Evolutionary conservation across 2,113 vertebrate genomes (phyloP).

Genomic region (Nothocercus nigrocapillus): DNA sequence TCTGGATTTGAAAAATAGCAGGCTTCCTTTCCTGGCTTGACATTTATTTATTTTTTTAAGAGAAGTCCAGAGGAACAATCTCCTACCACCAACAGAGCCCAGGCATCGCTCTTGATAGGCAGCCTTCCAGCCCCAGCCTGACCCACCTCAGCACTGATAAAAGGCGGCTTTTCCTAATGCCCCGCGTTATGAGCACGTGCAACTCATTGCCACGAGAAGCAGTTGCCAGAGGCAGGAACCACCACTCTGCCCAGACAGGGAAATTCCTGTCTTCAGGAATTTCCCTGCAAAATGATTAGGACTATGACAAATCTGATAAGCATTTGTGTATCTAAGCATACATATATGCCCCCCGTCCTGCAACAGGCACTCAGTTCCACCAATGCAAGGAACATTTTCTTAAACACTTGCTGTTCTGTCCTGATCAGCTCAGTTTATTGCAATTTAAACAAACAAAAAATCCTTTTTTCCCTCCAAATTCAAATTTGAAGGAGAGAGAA

Average conservation of each 20-base stretch:
- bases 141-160: background rate
- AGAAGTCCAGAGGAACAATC: conserved; percentile 18
- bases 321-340: background rate
- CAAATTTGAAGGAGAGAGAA: background rate
- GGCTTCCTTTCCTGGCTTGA: conserved; percentile 51
- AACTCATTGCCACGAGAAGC: background rate
- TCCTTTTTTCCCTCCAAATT: background rate
- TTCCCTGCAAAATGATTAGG: background rate
- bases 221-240: background rate
- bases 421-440: background rate
- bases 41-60: conserved; percentile 63
- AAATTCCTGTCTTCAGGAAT: background rate
- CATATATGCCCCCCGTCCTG: accelerated
- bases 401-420: background rate
- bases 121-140: background rate
- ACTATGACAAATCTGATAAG: background rate
- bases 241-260: background rate
- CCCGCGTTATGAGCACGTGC: background rate
- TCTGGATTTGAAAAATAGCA: conserved; percentile 59
- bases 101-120: background rate
- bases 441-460: no score
- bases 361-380: background rate
- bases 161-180: background rate
- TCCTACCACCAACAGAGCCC: conserved; percentile 36
- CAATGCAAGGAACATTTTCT: background rate